Evolutionary conservation across 23 tunicate genomes (phyloP), one percentile per base, ranked within the genome.

Genomic region (Trididemnum miniatum): DNA sequence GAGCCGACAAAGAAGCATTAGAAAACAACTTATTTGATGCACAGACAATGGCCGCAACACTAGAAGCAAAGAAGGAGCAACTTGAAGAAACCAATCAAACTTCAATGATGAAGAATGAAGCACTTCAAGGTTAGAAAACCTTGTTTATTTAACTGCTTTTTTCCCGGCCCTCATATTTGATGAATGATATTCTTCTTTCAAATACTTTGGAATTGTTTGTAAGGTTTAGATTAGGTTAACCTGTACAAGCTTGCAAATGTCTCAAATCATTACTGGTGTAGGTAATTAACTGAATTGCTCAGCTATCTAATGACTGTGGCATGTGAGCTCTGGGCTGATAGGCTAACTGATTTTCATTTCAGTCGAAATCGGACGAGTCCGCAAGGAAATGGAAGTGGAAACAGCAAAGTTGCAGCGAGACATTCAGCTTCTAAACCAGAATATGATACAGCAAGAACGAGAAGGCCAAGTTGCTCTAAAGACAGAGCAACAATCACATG

Each of bases 381-480:
- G 98, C 9, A 93, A 95, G 57, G 98, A 95, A 78, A 89, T 95
- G 95, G 95, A 95, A 59, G 90, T 82, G 24, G 98, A 95, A 65
- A 77, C 59, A 50, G 82, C 85, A 0, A 95, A 95, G 50, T 81
- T 95, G 0, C 90, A 89, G 77, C 79, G 91, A 60, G 95, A 95
- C 65, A 85, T 90, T 24, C 95, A 95, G 51, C 91, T 95, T 23
- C 81, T 83, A 20, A 95, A 95, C 74, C 98, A 95, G 76, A 51
- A 72, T 28, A 82, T 88, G 84, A 80, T 75, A 67, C 98, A 93
- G 57, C 95, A 90, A 32, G 99, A 95, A 65, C 59, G 99, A 74
- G 96, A 90, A 50, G 88, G 88, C 20, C 95, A 95, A 71, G 89
- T 95, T 63, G 89, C 91, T 50, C 88, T 95, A 33, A 95, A 95